These are phyloP conservation scores for Montipora capricornis DNA, from an alignment of 64 coral and sea anemone species.

Conservation along the genomic window DNA sequence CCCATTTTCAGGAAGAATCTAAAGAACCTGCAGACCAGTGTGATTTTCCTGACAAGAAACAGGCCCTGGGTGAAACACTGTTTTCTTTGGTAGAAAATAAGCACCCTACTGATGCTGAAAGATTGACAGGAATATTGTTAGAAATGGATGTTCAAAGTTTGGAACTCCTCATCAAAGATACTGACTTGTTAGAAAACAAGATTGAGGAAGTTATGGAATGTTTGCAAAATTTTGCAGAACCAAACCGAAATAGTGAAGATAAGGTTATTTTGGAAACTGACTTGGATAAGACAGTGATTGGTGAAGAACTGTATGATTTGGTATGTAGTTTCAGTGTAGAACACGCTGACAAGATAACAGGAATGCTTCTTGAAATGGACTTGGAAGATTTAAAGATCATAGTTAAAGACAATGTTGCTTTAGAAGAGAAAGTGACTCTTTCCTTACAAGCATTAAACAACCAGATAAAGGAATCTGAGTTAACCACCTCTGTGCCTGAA, in stretches of 20 bases:
- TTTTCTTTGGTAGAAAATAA: slow-evolving; percentile 60
- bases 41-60: not conserved
- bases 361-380: slow-evolving; percentile 53
- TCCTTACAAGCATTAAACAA: slow-evolving; percentile 51
- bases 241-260: not conserved
- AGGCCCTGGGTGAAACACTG: slow-evolving; percentile 35
- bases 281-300: not conserved
- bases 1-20: not conserved
- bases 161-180: slow-evolving; percentile 31
- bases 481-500: slow-evolving; percentile 11
- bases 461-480: not conserved
- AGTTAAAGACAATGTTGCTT: slow-evolving; percentile 24
- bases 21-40: not conserved
- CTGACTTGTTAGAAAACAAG: slow-evolving; percentile 29
- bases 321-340: not conserved
- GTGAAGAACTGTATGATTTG: slow-evolving; percentile 24
- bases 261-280: not conserved
- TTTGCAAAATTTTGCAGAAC: slow-evolving; percentile 9
- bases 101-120: slow-evolving; percentile 62
- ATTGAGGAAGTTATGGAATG: not conserved
- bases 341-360: slow-evolving; percentile 53
- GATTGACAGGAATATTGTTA: slow-evolving; percentile 87
- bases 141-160: slow-evolving; percentile 67
- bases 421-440: slow-evolving; percentile 64
- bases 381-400: slow-evolving; percentile 21